Base-by-base conservation (phyloP, 1,140 invertebrate genomes). In the Brachionus angularis region DNA sequence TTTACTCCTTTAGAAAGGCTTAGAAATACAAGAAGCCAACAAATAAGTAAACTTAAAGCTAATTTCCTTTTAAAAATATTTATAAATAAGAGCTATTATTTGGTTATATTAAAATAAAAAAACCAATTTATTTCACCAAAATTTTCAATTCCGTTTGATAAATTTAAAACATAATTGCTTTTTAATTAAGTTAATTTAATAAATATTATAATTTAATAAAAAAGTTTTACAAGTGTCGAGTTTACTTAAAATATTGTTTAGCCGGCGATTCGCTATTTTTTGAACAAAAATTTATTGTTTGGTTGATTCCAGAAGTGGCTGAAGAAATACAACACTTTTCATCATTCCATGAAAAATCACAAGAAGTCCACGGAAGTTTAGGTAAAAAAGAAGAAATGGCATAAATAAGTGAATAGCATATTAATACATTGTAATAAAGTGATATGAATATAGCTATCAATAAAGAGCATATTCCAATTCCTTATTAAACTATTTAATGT, bases 361-460 rank as follows among this genome's bases (percentile, higher is more conserved):
- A 89, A 29, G 82, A 77, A 1, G 86, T 79, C 88, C 88, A 89
- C 0, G 87, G 87, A 16, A 89, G 76, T 31, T 75, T 78, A 0
- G 84, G 79, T 3, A 81, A 76, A 74, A 89, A 88, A 7, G 86
- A 87, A 2, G 49, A 42, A n/a, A 44, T 71, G 1, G 71, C 33
- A 62, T 72, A 74, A 12, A 64, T 73, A 5, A 74, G 23, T 29
- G 52, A 52, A 39, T 64, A 74, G 12, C 52, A 34, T 34, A 74
- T 46, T 3, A 74, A 21, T 23, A 73, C 42, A 39, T 69, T 55
- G 44, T 74, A 74, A 62, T 75, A 42, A 75, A 75, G 29, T 36
- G 46, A 50, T 10, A 71, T 55, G 44, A 71, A 36, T 10, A 27
- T 10, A 18, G 46, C 49, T 27, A 50, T 52, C 18, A 71, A 27